A percentile compares a stretch with the other conserved stretches of the same genome.
Conservation (phyloP, 1,140 invertebrate genomes). For the Rhynchophorus ferrugineus region DNA sequence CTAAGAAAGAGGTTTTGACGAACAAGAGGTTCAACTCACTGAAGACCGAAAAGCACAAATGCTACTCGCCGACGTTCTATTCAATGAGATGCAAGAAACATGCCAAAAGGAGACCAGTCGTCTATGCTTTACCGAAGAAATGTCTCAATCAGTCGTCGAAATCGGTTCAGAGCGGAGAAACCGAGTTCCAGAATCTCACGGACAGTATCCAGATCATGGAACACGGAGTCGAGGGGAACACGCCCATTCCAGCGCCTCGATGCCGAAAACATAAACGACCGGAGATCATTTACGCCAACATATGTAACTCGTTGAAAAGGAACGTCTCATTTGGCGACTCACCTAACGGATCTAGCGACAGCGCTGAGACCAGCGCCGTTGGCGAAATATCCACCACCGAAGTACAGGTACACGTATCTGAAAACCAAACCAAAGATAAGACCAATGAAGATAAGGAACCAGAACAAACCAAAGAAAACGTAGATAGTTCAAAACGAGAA, state of each 20-base stretch:
- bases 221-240: conserved; percentile 26
- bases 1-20: conserved; percentile 12
- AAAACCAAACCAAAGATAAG: background rate
- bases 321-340: conserved; percentile 5
- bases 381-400: conserved; percentile 24
- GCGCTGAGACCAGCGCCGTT: conserved; percentile 16
- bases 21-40: conserved; percentile 35
- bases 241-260: conserved; percentile 35
- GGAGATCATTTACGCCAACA: conserved; percentile 33
- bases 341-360: conserved; percentile 24
- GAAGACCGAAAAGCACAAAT: conserved; percentile 38
- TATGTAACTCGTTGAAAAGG: conserved; percentile 21
- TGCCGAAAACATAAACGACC: conserved; percentile 31
- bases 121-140: conserved; percentile 35
- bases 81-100: conserved; percentile 40
- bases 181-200: conserved; percentile 29
- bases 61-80: conserved; percentile 40
- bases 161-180: conserved; percentile 3
- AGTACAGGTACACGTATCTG: conserved; percentile 26
- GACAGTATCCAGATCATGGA: conserved; percentile 38
- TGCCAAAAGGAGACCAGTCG: conserved; percentile 35
- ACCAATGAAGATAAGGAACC: background rate
- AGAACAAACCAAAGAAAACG: background rate
- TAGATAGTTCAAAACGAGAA: background rate
- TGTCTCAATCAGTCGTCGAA: conserved; percentile 18